Evolutionary conservation across 1,140 invertebrate genomes (phyloP).

Genomic region (Megalopta genalis): DNA sequence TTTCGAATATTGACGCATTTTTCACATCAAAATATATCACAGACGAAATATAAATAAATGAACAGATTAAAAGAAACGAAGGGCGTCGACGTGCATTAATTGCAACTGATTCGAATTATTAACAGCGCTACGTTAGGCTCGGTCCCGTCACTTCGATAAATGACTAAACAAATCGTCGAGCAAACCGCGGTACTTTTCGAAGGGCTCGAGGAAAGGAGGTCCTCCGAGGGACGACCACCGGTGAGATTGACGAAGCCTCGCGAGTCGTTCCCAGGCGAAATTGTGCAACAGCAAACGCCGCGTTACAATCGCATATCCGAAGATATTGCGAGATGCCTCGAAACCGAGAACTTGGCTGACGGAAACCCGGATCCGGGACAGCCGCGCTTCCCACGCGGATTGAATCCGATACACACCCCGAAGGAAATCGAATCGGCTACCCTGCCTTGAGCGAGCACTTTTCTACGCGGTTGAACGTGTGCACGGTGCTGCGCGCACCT

Average conservation of each 20-base stretch:
- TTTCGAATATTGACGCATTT: too few species aligned
- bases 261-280: background rate
- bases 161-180: too few species aligned
- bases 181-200: too few species aligned
- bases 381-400: conserved; percentile 25
- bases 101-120: too few species aligned
- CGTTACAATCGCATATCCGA: background rate
- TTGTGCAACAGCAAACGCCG: conserved; percentile 16
- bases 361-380: conserved; percentile 30
- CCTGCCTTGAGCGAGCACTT: conserved; percentile 51
- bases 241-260: background rate
- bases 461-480: conserved; percentile 33
- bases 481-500: conserved; percentile 13
- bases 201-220: too few species aligned
- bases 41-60: too few species aligned
- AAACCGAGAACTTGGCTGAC: conserved; percentile 43
- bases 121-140: too few species aligned
- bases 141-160: too few species aligned
- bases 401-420: conserved; percentile 23
- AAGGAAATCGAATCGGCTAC: conserved; percentile 52
- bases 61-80: too few species aligned
- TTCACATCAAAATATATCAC: too few species aligned
- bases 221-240: too few species aligned
- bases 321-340: conserved; percentile 34
- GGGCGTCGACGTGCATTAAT: too few species aligned